Percentiles rank a stretch among this genome's conserved stretches.
These are phyloP conservation scores for Dendrocincla tyrannina DNA, from an alignment of 2,797 vertebrate species.

Conservation along the genomic window DNA sequence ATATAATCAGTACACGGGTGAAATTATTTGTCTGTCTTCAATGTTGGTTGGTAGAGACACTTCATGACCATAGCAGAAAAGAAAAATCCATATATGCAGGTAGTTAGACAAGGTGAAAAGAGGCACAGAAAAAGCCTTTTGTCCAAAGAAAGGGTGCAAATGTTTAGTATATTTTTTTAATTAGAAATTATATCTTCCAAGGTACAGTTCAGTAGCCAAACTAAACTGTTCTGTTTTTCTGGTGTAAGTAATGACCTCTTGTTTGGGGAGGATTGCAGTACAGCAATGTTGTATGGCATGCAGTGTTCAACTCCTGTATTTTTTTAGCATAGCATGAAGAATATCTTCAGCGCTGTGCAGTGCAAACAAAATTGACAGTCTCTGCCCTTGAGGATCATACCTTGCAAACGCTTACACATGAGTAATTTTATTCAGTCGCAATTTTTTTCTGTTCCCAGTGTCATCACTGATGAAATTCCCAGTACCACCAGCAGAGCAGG, in stretches of 20 bases:
- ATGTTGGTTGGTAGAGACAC: not conserved
- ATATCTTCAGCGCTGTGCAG: not conserved
- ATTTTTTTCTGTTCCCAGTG: not conserved
- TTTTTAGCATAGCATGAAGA: not conserved
- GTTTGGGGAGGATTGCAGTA: not conserved
- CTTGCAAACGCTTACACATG: not conserved
- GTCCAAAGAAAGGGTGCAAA: not conserved
- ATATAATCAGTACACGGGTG: not conserved
- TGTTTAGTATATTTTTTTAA: not conserved
- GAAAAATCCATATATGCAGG: not conserved
- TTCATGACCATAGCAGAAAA: not conserved
- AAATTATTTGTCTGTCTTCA: not conserved
- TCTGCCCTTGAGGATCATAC: not conserved
- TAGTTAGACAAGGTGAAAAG: not conserved
- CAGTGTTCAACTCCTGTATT: not conserved
- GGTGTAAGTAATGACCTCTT: not conserved
- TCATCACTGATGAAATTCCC: slow-evolving; percentile 5
- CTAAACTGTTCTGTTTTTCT: not conserved
- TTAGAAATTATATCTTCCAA: not conserved
- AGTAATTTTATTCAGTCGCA: not conserved
- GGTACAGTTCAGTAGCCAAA: not conserved
- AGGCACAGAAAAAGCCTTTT: not conserved
- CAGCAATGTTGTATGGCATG: not conserved
- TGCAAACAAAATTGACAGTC: not conserved
- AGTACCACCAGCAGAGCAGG: not conserved